Evolutionary conservation across 2,888 invertebrate species (phyloP).

Genomic region (Masnerella sp.): DNA sequence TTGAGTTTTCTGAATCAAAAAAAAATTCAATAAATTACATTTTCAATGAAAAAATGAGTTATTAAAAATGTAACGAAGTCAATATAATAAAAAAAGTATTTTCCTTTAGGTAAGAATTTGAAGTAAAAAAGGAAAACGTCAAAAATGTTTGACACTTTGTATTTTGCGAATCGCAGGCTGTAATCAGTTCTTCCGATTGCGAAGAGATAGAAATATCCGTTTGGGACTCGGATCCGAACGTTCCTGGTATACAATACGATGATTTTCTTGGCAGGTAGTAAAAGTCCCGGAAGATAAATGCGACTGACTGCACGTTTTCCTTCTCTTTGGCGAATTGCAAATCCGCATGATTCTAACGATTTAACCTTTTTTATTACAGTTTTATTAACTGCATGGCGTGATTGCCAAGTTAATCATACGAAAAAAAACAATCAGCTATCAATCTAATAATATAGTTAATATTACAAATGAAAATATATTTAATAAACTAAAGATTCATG

Average conservation of each 20-base stretch:
- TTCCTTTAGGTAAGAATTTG: too few relatives aligned
- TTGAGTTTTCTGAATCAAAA: too few relatives aligned
- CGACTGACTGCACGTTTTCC: conserved; percentile 32
- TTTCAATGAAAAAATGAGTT: too few relatives aligned
- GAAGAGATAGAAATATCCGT: conserved; percentile 87
- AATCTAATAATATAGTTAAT: too few relatives aligned
- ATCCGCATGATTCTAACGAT: conserved; percentile 29
- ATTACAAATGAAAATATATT: too few relatives aligned
- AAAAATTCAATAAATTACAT: too few relatives aligned
- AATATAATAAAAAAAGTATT: too few relatives aligned
- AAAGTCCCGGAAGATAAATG: conserved; percentile 55
- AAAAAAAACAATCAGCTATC: too few relatives aligned
- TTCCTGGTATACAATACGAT: conserved; percentile 87
- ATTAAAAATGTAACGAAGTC: too few relatives aligned
- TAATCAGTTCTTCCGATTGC: conserved; percentile 86
- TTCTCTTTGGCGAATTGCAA: conserved; percentile 12
- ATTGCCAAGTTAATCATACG: background rate
- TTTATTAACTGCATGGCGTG: conserved; percentile 39
- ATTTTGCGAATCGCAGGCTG: conserved; percentile 80
- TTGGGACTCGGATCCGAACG: conserved; percentile 91
- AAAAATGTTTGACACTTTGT: conserved; percentile 17
- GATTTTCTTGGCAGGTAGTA: conserved; percentile 90
- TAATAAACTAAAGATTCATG: too few relatives aligned
- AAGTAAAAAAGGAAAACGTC: too few relatives aligned
- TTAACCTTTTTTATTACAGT: conserved; percentile 32